Evolutionary conservation across 37 sponge, comb jelly and placozoan genomes (phyloP).

Genomic region (Amphimedon queenslandica): DNA sequence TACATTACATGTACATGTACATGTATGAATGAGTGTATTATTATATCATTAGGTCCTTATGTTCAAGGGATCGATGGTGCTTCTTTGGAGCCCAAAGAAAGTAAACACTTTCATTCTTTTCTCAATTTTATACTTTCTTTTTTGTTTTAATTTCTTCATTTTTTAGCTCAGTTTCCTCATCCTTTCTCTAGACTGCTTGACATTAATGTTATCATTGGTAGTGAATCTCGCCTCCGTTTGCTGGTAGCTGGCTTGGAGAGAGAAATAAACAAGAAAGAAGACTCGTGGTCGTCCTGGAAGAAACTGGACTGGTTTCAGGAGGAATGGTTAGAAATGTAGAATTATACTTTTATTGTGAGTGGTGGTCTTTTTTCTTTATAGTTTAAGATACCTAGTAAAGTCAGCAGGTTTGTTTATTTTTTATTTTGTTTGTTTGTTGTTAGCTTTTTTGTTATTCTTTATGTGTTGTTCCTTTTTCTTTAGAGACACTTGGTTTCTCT

Average conservation of each 20-base stretch:
- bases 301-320: conserved; percentile 60
- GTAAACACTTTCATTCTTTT: background rate
- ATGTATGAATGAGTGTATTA: too few species aligned
- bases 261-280: conserved; percentile 4
- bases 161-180: conserved; percentile 42
- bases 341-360: background rate
- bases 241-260: conserved; percentile 45
- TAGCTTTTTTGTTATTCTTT: too few species aligned
- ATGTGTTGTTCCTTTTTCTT: too few species aligned
- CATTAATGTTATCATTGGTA: conserved; percentile 71
- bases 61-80: too few species aligned
- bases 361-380: conserved; percentile 7
- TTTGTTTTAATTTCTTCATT: background rate
- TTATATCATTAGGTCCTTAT: too few species aligned
- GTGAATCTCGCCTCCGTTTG: background rate
- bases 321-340: conserved; percentile 55
- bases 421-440: too few species aligned
- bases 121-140: background rate
- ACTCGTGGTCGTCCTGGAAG: conserved; percentile 22
- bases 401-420: background rate
- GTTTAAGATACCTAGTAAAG: background rate
- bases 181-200: conserved; percentile 64
- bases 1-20: too few species aligned
- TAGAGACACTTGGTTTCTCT: conserved; percentile 52
- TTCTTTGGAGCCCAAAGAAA: too few species aligned